phyloP scores from a whole-genome alignment of 1,140 invertebrate genomes.

The Caenorhabditis tropicalis region DNA sequence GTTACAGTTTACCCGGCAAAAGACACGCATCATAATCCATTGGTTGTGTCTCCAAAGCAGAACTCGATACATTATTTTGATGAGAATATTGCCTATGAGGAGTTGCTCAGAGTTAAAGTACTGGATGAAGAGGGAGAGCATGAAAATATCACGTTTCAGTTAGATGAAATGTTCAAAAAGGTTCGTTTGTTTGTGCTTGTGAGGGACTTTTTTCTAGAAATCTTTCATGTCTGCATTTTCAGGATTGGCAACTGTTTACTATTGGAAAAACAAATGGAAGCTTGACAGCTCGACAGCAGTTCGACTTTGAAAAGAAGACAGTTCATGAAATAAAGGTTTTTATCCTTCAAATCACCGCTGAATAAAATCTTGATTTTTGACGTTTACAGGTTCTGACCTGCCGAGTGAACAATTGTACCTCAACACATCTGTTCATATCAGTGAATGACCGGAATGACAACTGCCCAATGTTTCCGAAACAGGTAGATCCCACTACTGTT shows the following conservation, averaged over 20 bases:
- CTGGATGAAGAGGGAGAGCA: slow-evolving; percentile 5
- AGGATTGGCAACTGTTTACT: slow-evolving; percentile 51
- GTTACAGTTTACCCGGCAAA: slow-evolving; percentile 51
- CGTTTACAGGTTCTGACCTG: slow-evolving; percentile 31
- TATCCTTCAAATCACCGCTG: background rate
- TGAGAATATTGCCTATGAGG: slow-evolving; percentile 53
- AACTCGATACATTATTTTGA: slow-evolving; percentile 53
- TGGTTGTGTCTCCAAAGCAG: slow-evolving; percentile 50
- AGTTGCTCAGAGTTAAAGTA: slow-evolving; percentile 49
- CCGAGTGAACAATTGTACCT: slow-evolving; percentile 43
- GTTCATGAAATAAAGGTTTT: slow-evolving; percentile 49
- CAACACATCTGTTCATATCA: slow-evolving; percentile 42
- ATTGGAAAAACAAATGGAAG: slow-evolving; percentile 32
- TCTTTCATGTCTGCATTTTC: background rate
- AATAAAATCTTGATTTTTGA: background rate
- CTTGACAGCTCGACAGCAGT: slow-evolving; percentile 17
- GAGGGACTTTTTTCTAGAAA: no score
- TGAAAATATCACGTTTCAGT: slow-evolving; percentile 22
- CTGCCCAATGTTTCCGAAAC: slow-evolving; percentile 56
- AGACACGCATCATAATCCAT: slow-evolving; percentile 45
- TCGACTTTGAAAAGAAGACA: slow-evolving; percentile 54
- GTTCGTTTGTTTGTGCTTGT: background rate
- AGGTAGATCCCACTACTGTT: background rate
- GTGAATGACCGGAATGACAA: slow-evolving; percentile 54
- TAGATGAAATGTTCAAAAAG: slow-evolving; percentile 48